These are phyloP conservation scores for Pegoplata infirma DNA, from an alignment of 2,888 invertebrate species.

Conservation along the genomic window DNA sequence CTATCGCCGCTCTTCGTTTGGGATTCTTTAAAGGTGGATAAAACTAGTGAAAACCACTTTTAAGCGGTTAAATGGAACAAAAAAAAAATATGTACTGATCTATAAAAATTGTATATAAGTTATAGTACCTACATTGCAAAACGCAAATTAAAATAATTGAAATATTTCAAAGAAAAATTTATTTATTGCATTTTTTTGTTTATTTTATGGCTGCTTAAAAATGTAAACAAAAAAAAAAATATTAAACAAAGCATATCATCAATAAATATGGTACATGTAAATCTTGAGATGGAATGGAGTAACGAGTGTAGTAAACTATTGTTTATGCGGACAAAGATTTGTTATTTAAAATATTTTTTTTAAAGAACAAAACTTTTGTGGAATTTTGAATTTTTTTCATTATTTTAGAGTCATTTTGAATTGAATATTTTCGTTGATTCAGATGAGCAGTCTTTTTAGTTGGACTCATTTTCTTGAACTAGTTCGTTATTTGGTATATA, in stretches of 20 bases:
- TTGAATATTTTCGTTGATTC: too few relatives aligned
- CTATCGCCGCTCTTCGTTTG: background rate
- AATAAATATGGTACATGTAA: background rate
- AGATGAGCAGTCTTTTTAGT: too few relatives aligned
- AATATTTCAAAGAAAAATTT: conserved; percentile 11
- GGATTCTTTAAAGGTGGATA: conserved; percentile 66
- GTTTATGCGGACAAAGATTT: too few relatives aligned
- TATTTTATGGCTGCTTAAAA: background rate
- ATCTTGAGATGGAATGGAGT: background rate
- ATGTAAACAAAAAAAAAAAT: background rate
- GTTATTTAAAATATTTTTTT: too few relatives aligned
- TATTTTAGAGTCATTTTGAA: too few relatives aligned
- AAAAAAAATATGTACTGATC: conserved; percentile 29
- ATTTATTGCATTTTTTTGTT: background rate
- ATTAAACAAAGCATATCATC: background rate
- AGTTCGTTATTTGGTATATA: too few relatives aligned
- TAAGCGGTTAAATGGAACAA: conserved; percentile 66
- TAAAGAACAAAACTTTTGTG: too few relatives aligned
- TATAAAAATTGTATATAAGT: conserved; percentile 1
- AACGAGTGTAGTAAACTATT: too few relatives aligned
- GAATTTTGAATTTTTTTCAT: too few relatives aligned
- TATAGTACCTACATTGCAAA: too few relatives aligned
- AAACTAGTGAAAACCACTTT: conserved; percentile 75
- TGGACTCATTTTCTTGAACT: too few relatives aligned
- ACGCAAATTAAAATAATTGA: background rate